phyloP scores from a whole-genome alignment of 2,797 vertebrate species.

The Macroramphosus scolopax region DNA sequence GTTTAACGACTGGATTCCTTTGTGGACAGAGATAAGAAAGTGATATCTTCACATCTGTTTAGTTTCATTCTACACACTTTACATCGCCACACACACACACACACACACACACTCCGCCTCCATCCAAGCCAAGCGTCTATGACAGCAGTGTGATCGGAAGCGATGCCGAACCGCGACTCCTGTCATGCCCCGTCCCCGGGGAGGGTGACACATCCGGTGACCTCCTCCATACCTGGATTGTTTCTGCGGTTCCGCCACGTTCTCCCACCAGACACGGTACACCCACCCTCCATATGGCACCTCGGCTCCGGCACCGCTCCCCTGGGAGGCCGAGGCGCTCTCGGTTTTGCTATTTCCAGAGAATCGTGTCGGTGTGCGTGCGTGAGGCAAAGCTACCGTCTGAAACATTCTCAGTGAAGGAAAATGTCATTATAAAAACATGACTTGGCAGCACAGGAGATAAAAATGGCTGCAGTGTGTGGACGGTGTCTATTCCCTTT shows the following conservation, averaged over 20 bases:
- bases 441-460: constrained; percentile 34
- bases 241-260: constrained; percentile 36
- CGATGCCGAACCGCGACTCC: constrained; percentile 32
- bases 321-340: constrained; percentile 34
- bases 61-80: too few relatives aligned
- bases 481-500: constrained; percentile 17
- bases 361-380: too few relatives aligned
- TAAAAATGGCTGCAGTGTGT: constrained; percentile 25
- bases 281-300: constrained; percentile 68
- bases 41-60: too few relatives aligned
- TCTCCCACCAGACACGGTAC: constrained; percentile 45
- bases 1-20: too few relatives aligned
- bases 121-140: too few relatives aligned
- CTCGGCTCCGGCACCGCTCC: constrained; percentile 31
- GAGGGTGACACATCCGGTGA: constrained; percentile 40
- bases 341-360: too few relatives aligned
- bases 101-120: too few relatives aligned
- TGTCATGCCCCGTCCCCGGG: constrained; percentile 35
- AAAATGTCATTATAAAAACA: constrained; percentile 26
- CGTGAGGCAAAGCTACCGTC: constrained; percentile 33
- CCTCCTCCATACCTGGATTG: constrained; percentile 48
- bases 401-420: constrained; percentile 24
- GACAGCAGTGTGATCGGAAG: constrained; percentile 31
- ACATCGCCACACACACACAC: too few relatives aligned
- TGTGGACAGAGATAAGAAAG: too few relatives aligned